Percentiles rank a stretch among this genome's conserved stretches.
These are phyloP conservation scores for Tautogolabrus adspersus DNA, from an alignment of 2,113 vertebrate genomes.

Conservation along the genomic window DNA sequence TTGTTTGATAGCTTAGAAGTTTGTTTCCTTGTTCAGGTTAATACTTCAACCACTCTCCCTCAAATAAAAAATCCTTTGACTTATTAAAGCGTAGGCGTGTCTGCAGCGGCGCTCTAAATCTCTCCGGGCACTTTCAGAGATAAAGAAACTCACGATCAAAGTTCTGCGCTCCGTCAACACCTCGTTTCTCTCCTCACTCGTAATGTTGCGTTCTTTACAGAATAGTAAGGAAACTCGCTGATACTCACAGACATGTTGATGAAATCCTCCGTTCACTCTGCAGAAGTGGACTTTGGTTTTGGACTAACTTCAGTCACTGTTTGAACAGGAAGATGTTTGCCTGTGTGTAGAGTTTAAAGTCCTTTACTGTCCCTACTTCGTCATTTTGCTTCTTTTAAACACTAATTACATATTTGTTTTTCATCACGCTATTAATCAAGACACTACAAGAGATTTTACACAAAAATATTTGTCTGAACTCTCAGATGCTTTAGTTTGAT, in stretches of 20 bases:
- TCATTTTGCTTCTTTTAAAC: too few relatives aligned
- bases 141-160: neutral
- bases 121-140: neutral
- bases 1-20: too few relatives aligned
- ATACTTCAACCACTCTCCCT: too few relatives aligned
- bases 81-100: neutral
- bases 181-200: neutral
- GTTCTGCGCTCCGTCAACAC: neutral
- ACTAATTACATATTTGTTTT: too few relatives aligned
- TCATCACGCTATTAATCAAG: too few relatives aligned
- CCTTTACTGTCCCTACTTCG: neutral
- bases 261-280: slow-evolving; percentile 3
- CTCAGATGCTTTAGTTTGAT: too few relatives aligned
- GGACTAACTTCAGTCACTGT: slow-evolving; percentile 30
- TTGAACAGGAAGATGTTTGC: slow-evolving; percentile 49
- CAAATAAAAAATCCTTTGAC: too few relatives aligned
- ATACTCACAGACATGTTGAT: slow-evolving; percentile 69
- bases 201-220: neutral
- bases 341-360: slow-evolving; percentile 44
- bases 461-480: too few relatives aligned
- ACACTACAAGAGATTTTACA: too few relatives aligned
- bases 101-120: neutral
- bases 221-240: neutral
- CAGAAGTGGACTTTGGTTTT: slow-evolving; percentile 71
- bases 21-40: neutral